Percentiles rank a stretch among this genome's conserved stretches.
phyloP scores from a whole-genome alignment of 2,888 invertebrate genomes.

The Meganola albula region DNA sequence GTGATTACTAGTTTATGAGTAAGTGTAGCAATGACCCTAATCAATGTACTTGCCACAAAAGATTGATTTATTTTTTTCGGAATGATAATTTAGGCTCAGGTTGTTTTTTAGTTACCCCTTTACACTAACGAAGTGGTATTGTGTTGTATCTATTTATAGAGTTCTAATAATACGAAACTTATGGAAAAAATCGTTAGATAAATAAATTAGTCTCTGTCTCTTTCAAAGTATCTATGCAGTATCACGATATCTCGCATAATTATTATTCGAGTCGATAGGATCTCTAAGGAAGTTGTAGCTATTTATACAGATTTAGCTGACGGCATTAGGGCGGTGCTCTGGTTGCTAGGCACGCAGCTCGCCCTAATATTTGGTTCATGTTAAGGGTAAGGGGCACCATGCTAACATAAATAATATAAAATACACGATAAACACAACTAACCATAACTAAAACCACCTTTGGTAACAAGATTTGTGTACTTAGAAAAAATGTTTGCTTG shows the following conservation, averaged over 20 bases:
- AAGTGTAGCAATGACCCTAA: constrained; percentile 19
- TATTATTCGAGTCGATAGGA: constrained; percentile 14
- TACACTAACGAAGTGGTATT: constrained; percentile 12
- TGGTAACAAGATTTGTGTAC: too few species aligned
- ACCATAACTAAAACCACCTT: too few species aligned
- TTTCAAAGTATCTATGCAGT: neutral
- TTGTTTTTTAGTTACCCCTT: constrained; percentile 12
- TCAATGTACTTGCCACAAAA: constrained; percentile 14
- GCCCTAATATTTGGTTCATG: constrained; percentile 29
- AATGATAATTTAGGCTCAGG: constrained; percentile 5
- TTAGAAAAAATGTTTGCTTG: too few species aligned
- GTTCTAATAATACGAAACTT: too few species aligned
- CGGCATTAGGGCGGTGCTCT: constrained; percentile 22
- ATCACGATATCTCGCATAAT: too few species aligned
- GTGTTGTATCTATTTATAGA: constrained; percentile 7
- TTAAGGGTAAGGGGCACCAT: constrained; percentile 28
- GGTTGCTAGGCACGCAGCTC: constrained; percentile 29
- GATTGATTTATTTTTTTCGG: constrained; percentile 8
- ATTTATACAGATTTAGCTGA: constrained; percentile 17
- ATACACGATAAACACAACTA: constrained; percentile 22
- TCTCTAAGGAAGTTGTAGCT: constrained; percentile 14
- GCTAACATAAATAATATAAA: constrained; percentile 22
- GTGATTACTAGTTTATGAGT: constrained; percentile 8
- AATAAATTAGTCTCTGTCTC: too few species aligned
- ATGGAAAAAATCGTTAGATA: too few species aligned